Conservation (phyloP, 2,888 invertebrate species). For the Cordilura impudica region DNA sequence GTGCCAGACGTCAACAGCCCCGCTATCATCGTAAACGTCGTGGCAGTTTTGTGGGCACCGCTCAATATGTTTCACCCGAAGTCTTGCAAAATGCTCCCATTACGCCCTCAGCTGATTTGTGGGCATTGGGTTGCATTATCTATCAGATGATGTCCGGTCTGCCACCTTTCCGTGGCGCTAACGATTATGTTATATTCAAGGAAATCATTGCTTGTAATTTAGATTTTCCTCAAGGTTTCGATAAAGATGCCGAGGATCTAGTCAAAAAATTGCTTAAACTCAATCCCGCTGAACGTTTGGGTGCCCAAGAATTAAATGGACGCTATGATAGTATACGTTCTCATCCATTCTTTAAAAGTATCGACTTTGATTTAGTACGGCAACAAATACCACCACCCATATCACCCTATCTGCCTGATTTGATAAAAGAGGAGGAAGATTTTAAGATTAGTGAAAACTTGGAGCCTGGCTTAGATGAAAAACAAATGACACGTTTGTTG, state of each 20-base stretch:
- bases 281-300: constrained; percentile 88
- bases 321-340: constrained; percentile 89
- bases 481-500: constrained; percentile 87
- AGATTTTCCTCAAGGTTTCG: constrained; percentile 95
- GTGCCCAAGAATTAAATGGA: constrained; percentile 85
- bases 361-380: constrained; percentile 89
- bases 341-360: constrained; percentile 91
- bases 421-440: constrained; percentile 83
- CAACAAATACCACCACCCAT: constrained; percentile 89
- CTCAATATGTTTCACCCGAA: constrained; percentile 99
- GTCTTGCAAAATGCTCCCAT: constrained; percentile 89
- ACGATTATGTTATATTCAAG: constrained; percentile 97
- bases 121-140: constrained; percentile 98
- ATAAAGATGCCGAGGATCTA: constrained; percentile 90
- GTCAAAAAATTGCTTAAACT: constrained; percentile 91
- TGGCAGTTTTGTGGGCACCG: constrained; percentile 97
- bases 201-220: constrained; percentile 95
- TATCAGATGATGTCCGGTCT: constrained; percentile 97
- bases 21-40: constrained; percentile 78
- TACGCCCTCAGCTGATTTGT: constrained; percentile 91
- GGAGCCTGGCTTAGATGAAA: constrained; percentile 92
- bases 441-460: constrained; percentile 87
- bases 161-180: constrained; percentile 93
- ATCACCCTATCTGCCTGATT: constrained; percentile 88
- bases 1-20: constrained; percentile 53